Evolutionary conservation across 2,888 invertebrate genomes (phyloP).

Genomic region (Zeuzera pyrina): DNA sequence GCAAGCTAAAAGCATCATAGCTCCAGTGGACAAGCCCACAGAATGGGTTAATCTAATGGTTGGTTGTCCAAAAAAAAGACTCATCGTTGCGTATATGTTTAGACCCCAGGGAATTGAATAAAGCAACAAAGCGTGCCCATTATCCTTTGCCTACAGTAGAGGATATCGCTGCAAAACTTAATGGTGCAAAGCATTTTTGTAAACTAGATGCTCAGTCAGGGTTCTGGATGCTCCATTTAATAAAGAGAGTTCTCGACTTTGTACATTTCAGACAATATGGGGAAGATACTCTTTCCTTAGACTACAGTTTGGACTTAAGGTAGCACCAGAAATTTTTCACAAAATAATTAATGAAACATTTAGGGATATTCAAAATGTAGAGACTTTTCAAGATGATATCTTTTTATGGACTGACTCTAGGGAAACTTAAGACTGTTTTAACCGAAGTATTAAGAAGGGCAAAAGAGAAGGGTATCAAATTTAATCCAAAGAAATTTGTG

Average conservation of each 20-base stretch:
- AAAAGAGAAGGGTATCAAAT: slow-evolving; percentile 10
- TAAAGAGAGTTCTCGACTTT: slow-evolving; percentile 8
- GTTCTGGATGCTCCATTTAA: slow-evolving; percentile 14
- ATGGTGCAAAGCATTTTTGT: slow-evolving; percentile 13
- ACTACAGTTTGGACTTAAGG: slow-evolving; percentile 14
- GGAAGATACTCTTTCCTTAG: slow-evolving; percentile 15
- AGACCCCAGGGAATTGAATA: slow-evolving; percentile 14
- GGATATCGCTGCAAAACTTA: slow-evolving; percentile 14
- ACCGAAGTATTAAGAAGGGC: slow-evolving; percentile 7
- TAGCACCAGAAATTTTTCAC: slow-evolving; percentile 13
- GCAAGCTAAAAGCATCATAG: slow-evolving; percentile 14
- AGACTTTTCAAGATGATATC: slow-evolving; percentile 9
- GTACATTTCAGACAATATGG: slow-evolving; percentile 13
- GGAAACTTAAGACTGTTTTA: slow-evolving; percentile 7
- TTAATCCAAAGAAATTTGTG: slow-evolving; percentile 11
- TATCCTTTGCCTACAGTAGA: slow-evolving; percentile 15
- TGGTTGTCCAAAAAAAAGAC: slow-evolving; percentile 14
- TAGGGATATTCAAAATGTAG: slow-evolving; percentile 8
- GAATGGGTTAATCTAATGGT: slow-evolving; percentile 18
- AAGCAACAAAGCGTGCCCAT: slow-evolving; percentile 12
- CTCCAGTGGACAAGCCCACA: slow-evolving; percentile 15
- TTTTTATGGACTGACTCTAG: slow-evolving; percentile 8
- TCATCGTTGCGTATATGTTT: slow-evolving; percentile 16
- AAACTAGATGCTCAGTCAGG: slow-evolving; percentile 15
- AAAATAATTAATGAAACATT: slow-evolving; percentile 11